Percentiles rank a stretch among this genome's conserved stretches.
phyloP scores from a whole-genome alignment of 2,113 vertebrate species.

The Oreochromis tanganicae region DNA sequence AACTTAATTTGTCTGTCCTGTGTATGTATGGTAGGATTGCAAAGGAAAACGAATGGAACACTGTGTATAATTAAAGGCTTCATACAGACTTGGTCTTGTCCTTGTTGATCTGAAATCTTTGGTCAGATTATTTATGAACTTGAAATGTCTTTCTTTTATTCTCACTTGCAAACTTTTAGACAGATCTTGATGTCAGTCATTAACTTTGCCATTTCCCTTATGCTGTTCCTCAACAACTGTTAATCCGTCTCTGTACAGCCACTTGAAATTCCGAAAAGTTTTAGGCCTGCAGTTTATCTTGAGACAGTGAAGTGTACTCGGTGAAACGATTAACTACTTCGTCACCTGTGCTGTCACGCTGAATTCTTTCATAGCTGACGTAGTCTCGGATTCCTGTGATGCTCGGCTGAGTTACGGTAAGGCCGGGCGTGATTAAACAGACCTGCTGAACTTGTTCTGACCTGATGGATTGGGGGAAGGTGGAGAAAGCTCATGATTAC shows the following conservation, averaged over 20 bases:
- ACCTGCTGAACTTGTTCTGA: neutral
- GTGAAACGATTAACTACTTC: neutral
- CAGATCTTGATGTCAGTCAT: neutral
- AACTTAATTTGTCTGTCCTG: neutral
- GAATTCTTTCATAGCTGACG: too few species aligned
- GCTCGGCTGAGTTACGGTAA: neutral
- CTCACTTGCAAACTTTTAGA: neutral
- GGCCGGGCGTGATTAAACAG: neutral
- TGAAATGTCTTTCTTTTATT: too few species aligned
- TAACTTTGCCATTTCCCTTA: neutral
- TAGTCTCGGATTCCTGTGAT: neutral
- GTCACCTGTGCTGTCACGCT: neutral
- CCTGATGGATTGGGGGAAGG: neutral
- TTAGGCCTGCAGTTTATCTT: neutral
- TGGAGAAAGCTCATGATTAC: neutral
- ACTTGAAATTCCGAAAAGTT: neutral
- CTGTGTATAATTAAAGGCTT: neutral
- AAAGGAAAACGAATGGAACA: neutral
- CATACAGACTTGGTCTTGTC: neutral
- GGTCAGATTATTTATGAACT: neutral
- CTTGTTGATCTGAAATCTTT: neutral
- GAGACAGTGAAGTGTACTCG: neutral
- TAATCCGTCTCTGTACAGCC: fast-evolving
- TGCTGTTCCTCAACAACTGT: neutral
- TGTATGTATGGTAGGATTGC: neutral